phyloP scores from a whole-genome alignment of 2,888 invertebrate genomes.

The Tanytarsus gracilentus region DNA sequence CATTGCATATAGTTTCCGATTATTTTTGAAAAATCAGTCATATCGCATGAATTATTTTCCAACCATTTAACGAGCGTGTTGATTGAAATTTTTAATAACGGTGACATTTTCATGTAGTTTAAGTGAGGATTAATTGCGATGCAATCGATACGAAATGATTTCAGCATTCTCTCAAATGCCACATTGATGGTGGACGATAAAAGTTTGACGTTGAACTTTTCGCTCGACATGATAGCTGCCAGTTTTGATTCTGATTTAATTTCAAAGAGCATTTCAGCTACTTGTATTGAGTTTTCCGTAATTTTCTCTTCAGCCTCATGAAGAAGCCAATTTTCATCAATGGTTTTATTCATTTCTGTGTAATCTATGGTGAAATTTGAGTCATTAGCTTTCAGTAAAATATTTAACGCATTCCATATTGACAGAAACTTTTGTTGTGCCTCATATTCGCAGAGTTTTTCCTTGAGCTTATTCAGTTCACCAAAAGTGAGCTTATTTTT shows the following conservation, averaged over 20 bases:
- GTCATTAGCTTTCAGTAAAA: not conserved
- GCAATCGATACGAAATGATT: slow-evolving; percentile 41
- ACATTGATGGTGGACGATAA: slow-evolving; percentile 45
- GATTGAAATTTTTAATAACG: slow-evolving; percentile 39
- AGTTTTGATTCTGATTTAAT: slow-evolving; percentile 41
- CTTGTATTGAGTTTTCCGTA: not conserved
- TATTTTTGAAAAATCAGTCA: not conserved
- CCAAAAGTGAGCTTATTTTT: not conserved
- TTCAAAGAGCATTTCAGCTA: slow-evolving; percentile 32
- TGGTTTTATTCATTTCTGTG: not conserved
- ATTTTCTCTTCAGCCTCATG: not conserved
- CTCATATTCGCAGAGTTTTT: not conserved
- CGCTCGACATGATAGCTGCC: not conserved
- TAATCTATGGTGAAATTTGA: not conserved
- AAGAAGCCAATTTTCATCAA: slow-evolving; percentile 21
- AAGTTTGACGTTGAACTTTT: slow-evolving; percentile 13
- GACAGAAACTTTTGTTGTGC: not conserved
- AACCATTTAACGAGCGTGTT: not conserved
- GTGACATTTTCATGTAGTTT: slow-evolving; percentile 42
- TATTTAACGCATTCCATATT: no score
- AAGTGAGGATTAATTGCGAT: slow-evolving; percentile 42
- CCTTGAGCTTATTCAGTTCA: not conserved
- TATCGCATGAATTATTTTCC: not conserved
- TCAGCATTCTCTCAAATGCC: slow-evolving; percentile 46
- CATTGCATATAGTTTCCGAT: not conserved